phyloP scores from a whole-genome alignment of 2,797 vertebrate species.

The Lerista edwardsae region DNA sequence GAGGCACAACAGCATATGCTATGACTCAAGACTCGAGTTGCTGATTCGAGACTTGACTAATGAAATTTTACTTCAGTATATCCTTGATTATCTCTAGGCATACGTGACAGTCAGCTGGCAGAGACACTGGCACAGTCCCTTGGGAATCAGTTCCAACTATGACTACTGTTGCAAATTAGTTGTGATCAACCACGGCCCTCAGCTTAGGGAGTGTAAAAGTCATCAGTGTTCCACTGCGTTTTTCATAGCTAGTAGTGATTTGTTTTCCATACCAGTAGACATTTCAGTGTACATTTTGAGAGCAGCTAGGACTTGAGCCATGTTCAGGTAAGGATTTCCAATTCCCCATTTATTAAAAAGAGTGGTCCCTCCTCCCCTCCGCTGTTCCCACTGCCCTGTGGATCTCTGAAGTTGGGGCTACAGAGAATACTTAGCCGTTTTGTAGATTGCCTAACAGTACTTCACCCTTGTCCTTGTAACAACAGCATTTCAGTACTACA shows the following conservation, averaged over 20 bases:
- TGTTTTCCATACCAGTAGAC: conserved; percentile 40
- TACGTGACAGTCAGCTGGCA: not conserved
- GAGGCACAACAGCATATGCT: too few relatives aligned
- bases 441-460: not conserved
- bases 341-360: conserved; percentile 22
- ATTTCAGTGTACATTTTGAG: conserved; percentile 30
- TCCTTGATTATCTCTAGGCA: not conserved
- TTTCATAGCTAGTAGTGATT: conserved; percentile 50
- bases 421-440: not conserved
- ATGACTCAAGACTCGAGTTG: too few relatives aligned
- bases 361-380: not conserved
- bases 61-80: too few relatives aligned
- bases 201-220: conserved; percentile 45
- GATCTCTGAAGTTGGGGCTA: not conserved
- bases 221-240: not conserved
- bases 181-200: not conserved
- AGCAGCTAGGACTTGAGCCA: conserved; percentile 31
- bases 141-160: not conserved
- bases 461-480: conserved; percentile 14
- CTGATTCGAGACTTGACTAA: too few relatives aligned
- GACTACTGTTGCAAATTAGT: conserved; percentile 12
- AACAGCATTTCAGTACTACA: not conserved
- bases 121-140: not conserved
- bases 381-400: not conserved
- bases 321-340: conserved; percentile 37